Percentiles rank a stretch among this genome's conserved stretches.
Evolutionary conservation across 2,113 vertebrate species (phyloP).

Genomic region (Scytalopus superciliaris): DNA sequence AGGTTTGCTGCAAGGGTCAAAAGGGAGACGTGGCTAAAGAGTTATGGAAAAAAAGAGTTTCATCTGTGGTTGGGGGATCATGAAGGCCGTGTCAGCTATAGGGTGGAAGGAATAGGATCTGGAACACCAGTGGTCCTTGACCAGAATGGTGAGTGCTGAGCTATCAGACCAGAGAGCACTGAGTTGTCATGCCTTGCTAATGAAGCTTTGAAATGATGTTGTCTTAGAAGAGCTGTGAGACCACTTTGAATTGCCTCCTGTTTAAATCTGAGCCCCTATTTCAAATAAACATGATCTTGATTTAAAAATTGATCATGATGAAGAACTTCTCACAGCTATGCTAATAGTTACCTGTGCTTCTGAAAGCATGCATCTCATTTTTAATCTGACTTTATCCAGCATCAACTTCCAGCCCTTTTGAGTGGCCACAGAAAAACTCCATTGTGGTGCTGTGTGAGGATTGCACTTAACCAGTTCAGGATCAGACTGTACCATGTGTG

Average conservation of each 20-base stretch:
- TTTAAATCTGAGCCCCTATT: neutral
- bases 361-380: neutral
- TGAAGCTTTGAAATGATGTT: neutral
- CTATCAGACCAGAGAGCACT: accelerated
- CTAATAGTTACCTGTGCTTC: neutral
- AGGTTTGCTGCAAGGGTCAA: neutral
- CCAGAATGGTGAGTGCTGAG: neutral
- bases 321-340: neutral
- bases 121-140: neutral
- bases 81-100: neutral
- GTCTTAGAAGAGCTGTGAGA: neutral
- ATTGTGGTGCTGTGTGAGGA: accelerated
- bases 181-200: neutral
- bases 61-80: neutral
- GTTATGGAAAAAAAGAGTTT: neutral
- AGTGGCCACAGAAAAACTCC: neutral
- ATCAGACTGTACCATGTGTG: accelerated
- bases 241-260: neutral
- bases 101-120: neutral
- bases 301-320: accelerated
- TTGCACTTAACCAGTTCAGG: neutral
- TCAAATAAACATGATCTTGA: neutral
- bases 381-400: neutral
- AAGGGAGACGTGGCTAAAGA: neutral
- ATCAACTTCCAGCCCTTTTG: neutral